Evolutionary conservation across 2,113 vertebrate species (phyloP).

Genomic region (Hyperoodon ampullatus): DNA sequence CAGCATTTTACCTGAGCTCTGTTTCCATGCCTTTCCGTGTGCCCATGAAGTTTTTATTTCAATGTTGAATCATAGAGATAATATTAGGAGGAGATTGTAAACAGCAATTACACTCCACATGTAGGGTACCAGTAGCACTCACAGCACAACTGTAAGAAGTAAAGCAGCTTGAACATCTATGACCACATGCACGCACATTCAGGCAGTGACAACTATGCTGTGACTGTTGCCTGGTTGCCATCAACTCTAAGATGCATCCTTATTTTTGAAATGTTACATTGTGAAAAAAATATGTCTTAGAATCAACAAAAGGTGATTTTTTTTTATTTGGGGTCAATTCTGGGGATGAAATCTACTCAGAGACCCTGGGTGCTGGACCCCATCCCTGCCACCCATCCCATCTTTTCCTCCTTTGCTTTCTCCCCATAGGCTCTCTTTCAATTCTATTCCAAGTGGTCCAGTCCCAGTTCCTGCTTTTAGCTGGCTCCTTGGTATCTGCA

Average conservation of each 20-base stretch:
- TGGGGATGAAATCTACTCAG: not conserved
- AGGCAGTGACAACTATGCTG: accelerated
- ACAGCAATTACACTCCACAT: not conserved
- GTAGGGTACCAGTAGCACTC: not conserved
- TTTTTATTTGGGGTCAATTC: not conserved
- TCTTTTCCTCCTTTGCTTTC: not conserved
- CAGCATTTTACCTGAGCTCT: not conserved
- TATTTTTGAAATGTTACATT: not conserved
- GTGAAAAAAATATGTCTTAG: not conserved
- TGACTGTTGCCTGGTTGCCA: no score
- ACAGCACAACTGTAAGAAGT: not conserved
- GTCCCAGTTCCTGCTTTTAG: not conserved
- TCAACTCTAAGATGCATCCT: not conserved
- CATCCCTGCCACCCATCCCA: not conserved
- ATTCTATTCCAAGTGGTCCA: not conserved
- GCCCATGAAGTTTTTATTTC: not conserved
- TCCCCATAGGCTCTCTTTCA: not conserved
- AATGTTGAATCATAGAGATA: not conserved
- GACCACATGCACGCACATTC: accelerated
- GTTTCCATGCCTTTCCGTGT: not conserved
- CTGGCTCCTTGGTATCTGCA: not conserved
- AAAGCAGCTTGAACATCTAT: not conserved
- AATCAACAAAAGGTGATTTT: not conserved
- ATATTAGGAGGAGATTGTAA: not conserved
- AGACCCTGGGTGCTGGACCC: not conserved